Evolutionary conservation across 2,113 vertebrate genomes (phyloP).

Genomic region (Chaetodon auriga): DNA sequence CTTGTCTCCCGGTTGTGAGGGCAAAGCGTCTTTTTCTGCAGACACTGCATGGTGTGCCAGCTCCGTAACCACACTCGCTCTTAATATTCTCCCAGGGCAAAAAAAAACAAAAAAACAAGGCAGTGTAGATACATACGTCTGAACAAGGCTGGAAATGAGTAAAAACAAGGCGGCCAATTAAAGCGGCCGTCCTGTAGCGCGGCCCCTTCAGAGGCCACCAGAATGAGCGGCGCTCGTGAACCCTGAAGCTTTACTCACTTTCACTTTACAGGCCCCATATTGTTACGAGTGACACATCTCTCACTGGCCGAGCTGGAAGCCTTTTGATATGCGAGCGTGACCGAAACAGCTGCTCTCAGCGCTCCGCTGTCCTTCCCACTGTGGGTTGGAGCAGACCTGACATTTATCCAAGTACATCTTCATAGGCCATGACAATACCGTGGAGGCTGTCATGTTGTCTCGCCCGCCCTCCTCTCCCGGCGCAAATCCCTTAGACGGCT

Average conservation of each 20-base stretch:
- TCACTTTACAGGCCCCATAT: slow-evolving; percentile 36
- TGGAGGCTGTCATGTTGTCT: slow-evolving; percentile 41
- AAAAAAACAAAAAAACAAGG: slow-evolving; percentile 1
- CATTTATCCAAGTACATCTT: slow-evolving; percentile 70
- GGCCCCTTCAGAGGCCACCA: slow-evolving; percentile 13
- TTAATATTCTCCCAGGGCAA: slow-evolving; percentile 18
- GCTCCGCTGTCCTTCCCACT: slow-evolving; percentile 30
- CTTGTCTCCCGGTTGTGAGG: neutral
- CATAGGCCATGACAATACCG: slow-evolving; percentile 66
- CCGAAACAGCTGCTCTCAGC: slow-evolving; percentile 50
- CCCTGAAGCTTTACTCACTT: slow-evolving; percentile 35
- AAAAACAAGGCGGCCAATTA: slow-evolving; percentile 40
- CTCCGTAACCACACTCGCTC: slow-evolving; percentile 23
- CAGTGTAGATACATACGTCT: neutral
- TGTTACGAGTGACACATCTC: slow-evolving; percentile 53
- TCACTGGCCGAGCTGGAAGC: slow-evolving; percentile 41
- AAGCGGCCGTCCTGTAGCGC: slow-evolving; percentile 14
- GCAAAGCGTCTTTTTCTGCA: slow-evolving; percentile 26
- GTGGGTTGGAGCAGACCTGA: slow-evolving; percentile 60
- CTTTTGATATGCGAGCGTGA: slow-evolving; percentile 63
- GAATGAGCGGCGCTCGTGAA: slow-evolving; percentile 21
- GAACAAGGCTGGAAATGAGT: slow-evolving; percentile 20
- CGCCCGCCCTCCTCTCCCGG: neutral
- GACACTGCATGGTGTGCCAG: neutral
- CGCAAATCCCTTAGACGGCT: slow-evolving; percentile 35